These are phyloP conservation scores for Cylas formicarius DNA, from an alignment of 1,140 invertebrate genomes.

Conservation along the genomic window DNA sequence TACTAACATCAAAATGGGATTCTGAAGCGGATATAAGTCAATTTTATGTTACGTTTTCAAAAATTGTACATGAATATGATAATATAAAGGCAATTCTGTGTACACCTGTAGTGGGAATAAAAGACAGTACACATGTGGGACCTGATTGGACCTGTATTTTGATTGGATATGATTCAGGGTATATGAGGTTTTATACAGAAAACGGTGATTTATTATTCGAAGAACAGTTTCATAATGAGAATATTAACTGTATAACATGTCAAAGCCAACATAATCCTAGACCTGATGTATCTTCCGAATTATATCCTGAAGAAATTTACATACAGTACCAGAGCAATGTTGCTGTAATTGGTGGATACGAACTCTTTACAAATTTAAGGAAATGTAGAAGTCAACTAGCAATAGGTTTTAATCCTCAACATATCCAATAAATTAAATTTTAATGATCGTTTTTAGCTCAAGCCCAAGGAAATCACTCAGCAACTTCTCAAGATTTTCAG, in stretches of 20 bases:
- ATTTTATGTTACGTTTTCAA: constrained; percentile 48
- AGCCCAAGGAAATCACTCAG: constrained; percentile 63
- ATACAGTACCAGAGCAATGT: constrained; percentile 69
- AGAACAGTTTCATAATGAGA: constrained; percentile 78
- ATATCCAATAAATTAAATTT: constrained; percentile 1
- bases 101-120: constrained; percentile 44
- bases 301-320: constrained; percentile 70
- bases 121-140: constrained; percentile 48
- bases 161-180: constrained; percentile 74
- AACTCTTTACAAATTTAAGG: constrained; percentile 73
- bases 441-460: constrained; percentile 50
- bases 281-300: constrained; percentile 49
- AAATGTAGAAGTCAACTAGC: constrained; percentile 75
- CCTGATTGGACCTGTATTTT: constrained; percentile 91
- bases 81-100: constrained; percentile 45
- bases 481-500: constrained; percentile 50
- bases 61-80: constrained; percentile 49
- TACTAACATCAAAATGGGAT: constrained; percentile 60
- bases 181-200: constrained; percentile 84
- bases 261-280: constrained; percentile 62
- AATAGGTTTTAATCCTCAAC: constrained; percentile 50
- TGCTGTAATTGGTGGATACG: constrained; percentile 76
- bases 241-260: constrained; percentile 73
- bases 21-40: constrained; percentile 41
- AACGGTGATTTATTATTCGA: constrained; percentile 71